A percentile compares a stretch with the other conserved stretches of the same genome.
Evolutionary conservation across 2,797 vertebrate genomes (phyloP).

Genomic region (Darevskia nairensis): DNA sequence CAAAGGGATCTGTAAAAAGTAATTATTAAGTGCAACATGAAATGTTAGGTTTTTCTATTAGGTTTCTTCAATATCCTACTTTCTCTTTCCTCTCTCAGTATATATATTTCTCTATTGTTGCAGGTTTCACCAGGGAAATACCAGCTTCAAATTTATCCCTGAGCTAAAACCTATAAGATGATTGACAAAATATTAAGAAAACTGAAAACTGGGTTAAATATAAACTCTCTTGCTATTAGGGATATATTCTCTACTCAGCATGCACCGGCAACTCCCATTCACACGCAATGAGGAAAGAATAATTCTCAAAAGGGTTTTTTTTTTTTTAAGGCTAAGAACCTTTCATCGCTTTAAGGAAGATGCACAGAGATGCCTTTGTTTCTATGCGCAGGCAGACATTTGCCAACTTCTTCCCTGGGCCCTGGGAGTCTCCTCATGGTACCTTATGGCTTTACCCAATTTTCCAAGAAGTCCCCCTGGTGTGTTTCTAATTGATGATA

Average conservation of each 20-base stretch:
- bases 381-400: conserved; percentile 46
- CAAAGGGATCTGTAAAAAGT: conserved; percentile 74
- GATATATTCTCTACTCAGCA: conserved; percentile 57
- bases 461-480: conserved; percentile 6
- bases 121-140: conserved; percentile 72
- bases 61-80: conserved; percentile 69
- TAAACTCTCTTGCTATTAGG: conserved; percentile 63
- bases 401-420: conserved; percentile 57
- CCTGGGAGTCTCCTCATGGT: conserved; percentile 40
- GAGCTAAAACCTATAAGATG: conserved; percentile 76
- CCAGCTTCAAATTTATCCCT: conserved; percentile 76
- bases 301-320: conserved; percentile 57
- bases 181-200: conserved; percentile 77
- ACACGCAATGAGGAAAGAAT: conserved; percentile 53
- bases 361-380: conserved; percentile 36
- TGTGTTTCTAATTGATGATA: conserved; percentile 27
- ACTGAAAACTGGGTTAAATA: conserved; percentile 71
- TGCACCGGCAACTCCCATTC: conserved; percentile 52
- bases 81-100: conserved; percentile 64
- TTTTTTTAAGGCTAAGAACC: conserved; percentile 60
- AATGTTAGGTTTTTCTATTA: conserved; percentile 77
- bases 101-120: conserved; percentile 70
- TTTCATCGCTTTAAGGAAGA: conserved; percentile 63
- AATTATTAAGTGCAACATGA: conserved; percentile 72
- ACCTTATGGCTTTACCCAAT: background rate